Evolutionary conservation across 2,888 invertebrate genomes (phyloP), one percentile per base, ranked within the genome.

Genomic region (Caenorhabditis imperialis): DNA sequence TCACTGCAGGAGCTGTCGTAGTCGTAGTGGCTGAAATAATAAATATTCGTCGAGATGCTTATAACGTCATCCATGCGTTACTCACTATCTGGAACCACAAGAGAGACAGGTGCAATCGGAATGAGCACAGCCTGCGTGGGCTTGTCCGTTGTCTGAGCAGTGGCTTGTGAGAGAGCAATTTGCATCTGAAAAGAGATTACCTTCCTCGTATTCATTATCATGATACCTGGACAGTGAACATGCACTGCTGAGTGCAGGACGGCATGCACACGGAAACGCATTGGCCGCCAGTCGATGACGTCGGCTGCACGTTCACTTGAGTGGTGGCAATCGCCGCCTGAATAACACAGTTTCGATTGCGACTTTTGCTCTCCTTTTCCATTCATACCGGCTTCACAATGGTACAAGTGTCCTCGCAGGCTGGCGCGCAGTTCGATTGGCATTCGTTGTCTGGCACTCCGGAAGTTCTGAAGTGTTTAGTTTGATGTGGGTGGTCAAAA

Each of bases 341-440:
- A 22, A 48, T 50, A 27, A n/a, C n/a, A n/a, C n/a, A n/a, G n/a
- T 12, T 12, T 54, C 25, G 48, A 30, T 48, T 33, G 48, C 30
- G 8, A 16, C n/a, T 25, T 25, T 27, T n/a, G 12, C n/a, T 14
- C 33, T 20, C 37, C 25, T 27, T 27, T 1, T 30, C n/a, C 14
- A 14, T 42, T 23, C 14, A 8, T 27, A 70, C 58, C 58, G 69
- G 75, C 47, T 69, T 75, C 22, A 79, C 77, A 47, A 79, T 53
- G 35, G 69, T 69, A 35, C 79, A 79, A 20, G 79, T 79, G 53
- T 79, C 79, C 16, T 63, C 65, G 30, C 79, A 79, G 12, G 77
- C 79, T 22, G 79, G 67, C 20, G 63, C 57, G 40, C 79, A 79
- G 27, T 79, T 77, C 14, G 54, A 54, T 57, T 72, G 61, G 47